Percentiles rank a stretch among this genome's conserved stretches.
These are phyloP conservation scores for Neofelis nebulosa DNA, from an alignment of 2,113 vertebrate genomes.

Conservation along the genomic window DNA sequence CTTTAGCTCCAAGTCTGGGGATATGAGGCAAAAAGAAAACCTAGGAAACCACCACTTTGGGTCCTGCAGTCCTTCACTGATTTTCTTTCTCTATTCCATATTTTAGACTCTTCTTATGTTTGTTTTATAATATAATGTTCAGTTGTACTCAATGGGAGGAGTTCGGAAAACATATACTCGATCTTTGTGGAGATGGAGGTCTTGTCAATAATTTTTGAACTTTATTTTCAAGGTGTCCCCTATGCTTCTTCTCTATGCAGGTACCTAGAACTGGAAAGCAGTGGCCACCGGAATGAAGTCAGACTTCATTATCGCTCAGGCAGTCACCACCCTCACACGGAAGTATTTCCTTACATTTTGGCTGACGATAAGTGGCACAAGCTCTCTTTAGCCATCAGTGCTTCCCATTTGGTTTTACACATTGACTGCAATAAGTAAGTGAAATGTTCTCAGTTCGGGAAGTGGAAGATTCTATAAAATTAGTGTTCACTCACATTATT, in stretches of 20 bases:
- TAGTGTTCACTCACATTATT: not conserved
- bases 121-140: not conserved
- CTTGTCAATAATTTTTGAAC: not conserved
- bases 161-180: not conserved
- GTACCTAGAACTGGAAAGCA: conserved; percentile 98
- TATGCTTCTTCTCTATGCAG: conserved; percentile 83
- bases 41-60: not conserved
- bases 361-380: conserved; percentile 98
- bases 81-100: not conserved
- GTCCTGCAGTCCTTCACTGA: not conserved
- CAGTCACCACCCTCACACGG: conserved; percentile 92
- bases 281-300: conserved; percentile 96
- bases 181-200: not conserved
- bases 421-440: conserved; percentile 98
- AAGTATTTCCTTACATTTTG: conserved; percentile 97
- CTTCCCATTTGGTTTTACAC: conserved; percentile 95
- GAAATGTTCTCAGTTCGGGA: not conserved
- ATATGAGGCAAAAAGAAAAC: not conserved
- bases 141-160: not conserved
- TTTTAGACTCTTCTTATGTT: not conserved
- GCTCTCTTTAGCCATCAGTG: conserved; percentile 95
- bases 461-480: conserved; percentile 23
- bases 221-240: conserved; percentile 26
- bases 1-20: not conserved
- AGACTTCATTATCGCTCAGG: conserved; percentile 95